Conservation (phyloP, 2,888 invertebrate species). For the Laspeyria flexula region DNA sequence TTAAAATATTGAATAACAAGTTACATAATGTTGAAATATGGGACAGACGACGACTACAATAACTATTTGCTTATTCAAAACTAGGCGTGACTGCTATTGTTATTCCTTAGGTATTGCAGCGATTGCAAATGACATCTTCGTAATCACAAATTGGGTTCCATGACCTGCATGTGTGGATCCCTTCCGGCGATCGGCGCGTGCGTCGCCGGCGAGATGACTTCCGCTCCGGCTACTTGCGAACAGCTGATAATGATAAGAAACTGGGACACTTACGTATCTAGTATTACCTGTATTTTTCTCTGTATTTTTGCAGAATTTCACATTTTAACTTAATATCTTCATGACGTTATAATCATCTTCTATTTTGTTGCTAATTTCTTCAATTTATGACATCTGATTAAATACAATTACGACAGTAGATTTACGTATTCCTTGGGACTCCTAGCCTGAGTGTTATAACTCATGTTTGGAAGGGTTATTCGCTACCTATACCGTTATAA, state of each 20-base stretch:
- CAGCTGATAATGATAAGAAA: slow-evolving; percentile 61
- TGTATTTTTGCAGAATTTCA: no score
- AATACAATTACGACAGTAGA: no score
- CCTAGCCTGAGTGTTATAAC: no score
- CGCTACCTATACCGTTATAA: no score
- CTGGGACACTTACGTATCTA: slow-evolving; percentile 44
- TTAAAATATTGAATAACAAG: slow-evolving; percentile 2
- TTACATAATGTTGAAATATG: slow-evolving; percentile 53
- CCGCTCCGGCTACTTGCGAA: slow-evolving; percentile 55
- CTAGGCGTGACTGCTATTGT: slow-evolving; percentile 63
- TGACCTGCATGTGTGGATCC: slow-evolving; percentile 63
- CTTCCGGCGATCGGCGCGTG: slow-evolving; percentile 65
- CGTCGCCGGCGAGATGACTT: slow-evolving; percentile 69
- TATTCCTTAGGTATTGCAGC: slow-evolving; percentile 56
- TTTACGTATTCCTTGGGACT: no score
- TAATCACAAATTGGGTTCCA: slow-evolving; percentile 67
- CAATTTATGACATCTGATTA: no score
- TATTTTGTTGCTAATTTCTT: no score
- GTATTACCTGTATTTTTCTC: slow-evolving; percentile 5
- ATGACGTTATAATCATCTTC: not conserved
- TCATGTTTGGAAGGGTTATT: no score
- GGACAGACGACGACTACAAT: slow-evolving; percentile 56
- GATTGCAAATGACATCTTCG: slow-evolving; percentile 69
- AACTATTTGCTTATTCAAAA: slow-evolving; percentile 65
- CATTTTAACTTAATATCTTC: no score